phyloP scores from a whole-genome alignment of 2,888 invertebrate species.

The Laothoe populi region DNA sequence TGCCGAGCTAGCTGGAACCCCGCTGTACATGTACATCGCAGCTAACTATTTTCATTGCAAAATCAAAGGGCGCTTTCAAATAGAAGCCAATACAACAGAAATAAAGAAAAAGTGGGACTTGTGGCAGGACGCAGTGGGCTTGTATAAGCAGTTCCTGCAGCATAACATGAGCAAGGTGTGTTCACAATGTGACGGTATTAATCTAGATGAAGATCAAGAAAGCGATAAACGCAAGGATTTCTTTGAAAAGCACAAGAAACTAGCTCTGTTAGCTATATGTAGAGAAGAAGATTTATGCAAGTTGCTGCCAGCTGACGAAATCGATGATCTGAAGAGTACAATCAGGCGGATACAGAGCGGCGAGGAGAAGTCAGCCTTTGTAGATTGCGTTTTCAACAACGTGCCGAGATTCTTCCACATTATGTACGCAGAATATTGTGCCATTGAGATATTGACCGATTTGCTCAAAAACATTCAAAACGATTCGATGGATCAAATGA shows the following conservation, averaged over 20 bases:
- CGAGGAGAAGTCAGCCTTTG: slow-evolving; percentile 41
- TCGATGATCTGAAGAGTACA: slow-evolving; percentile 42
- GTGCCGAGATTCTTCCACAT: slow-evolving; percentile 49
- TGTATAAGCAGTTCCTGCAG: slow-evolving; percentile 47
- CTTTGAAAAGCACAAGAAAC: slow-evolving; percentile 45
- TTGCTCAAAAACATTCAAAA: slow-evolving; percentile 32
- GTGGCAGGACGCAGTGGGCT: slow-evolving; percentile 40
- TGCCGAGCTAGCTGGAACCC: slow-evolving; percentile 48
- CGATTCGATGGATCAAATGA: slow-evolving; percentile 23
- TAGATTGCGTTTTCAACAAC: slow-evolving; percentile 47
- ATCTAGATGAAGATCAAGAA: slow-evolving; percentile 33
- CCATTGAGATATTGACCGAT: slow-evolving; percentile 44
- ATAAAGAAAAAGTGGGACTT: slow-evolving; percentile 40
- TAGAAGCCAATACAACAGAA: slow-evolving; percentile 38
- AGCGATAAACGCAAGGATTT: slow-evolving; percentile 37
- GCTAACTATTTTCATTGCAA: slow-evolving; percentile 49
- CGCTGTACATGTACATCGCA: slow-evolving; percentile 51
- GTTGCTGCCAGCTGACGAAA: slow-evolving; percentile 44
- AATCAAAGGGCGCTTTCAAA: slow-evolving; percentile 43
- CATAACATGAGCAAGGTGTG: slow-evolving; percentile 44
- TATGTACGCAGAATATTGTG: slow-evolving; percentile 52
- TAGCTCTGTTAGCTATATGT: slow-evolving; percentile 50
- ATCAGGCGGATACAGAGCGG: slow-evolving; percentile 45
- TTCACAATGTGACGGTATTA: slow-evolving; percentile 32
- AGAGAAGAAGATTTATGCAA: slow-evolving; percentile 45